Percentiles rank a stretch among this genome's conserved stretches.
Conservation (phyloP, 2,113 vertebrate species). For the Poeciliopsis turrubarensis region DNA sequence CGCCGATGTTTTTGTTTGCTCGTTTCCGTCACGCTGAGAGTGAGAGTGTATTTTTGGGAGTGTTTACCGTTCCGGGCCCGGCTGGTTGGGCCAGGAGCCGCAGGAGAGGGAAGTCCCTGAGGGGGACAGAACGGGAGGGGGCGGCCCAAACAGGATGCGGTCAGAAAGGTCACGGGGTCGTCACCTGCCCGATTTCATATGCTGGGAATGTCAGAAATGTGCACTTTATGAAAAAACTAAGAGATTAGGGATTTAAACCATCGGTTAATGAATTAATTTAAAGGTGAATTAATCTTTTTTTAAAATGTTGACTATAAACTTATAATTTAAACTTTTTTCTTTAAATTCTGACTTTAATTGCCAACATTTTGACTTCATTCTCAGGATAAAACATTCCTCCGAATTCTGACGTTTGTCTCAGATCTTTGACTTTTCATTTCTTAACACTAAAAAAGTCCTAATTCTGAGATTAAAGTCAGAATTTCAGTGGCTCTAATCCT, state of each 20-base stretch:
- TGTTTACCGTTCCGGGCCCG: slow-evolving; percentile 52
- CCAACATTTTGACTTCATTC: too few species aligned
- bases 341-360: too few species aligned
- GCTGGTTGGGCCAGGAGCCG: slow-evolving; percentile 54
- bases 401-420: too few species aligned
- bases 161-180: slow-evolving; percentile 43
- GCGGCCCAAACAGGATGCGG: slow-evolving; percentile 61
- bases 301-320: too few species aligned
- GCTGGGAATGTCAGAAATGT: background rate
- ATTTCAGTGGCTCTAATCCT: too few species aligned
- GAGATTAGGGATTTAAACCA: too few species aligned
- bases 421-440: too few species aligned
- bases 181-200: slow-evolving; percentile 1
- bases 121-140: slow-evolving; percentile 42
- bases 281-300: too few species aligned
- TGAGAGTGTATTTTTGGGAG: slow-evolving; percentile 58
- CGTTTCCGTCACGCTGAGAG: slow-evolving; percentile 49
- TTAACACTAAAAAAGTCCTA: background rate
- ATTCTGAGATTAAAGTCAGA: background rate
- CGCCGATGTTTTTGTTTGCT: slow-evolving; percentile 30
- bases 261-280: too few species aligned
- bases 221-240: background rate
- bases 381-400: too few species aligned
- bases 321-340: too few species aligned
- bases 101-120: slow-evolving; percentile 68